Conservation (phyloP, 2,113 vertebrate genomes). For the Meriones unguiculatus region DNA sequence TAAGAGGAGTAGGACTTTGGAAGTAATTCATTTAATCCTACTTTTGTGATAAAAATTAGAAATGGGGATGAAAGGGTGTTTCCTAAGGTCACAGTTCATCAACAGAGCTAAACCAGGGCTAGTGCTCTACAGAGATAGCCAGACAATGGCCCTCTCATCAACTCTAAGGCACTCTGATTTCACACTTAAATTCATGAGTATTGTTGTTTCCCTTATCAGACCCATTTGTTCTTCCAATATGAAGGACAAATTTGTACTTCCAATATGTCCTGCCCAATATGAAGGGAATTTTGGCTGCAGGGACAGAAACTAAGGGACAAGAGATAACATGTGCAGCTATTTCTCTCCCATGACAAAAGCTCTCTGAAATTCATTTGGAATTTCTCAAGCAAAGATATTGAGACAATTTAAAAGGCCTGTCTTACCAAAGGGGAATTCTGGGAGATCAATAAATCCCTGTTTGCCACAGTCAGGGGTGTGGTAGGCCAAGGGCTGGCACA, state of each 20-base stretch:
- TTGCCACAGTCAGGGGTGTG: conserved; percentile 96
- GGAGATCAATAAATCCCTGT: conserved; percentile 98
- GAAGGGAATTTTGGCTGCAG: not conserved
- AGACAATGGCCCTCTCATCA: not conserved
- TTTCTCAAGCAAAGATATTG: conserved; percentile 30
- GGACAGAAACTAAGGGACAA: not conserved
- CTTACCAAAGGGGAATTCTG: conserved; percentile 98
- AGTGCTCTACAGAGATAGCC: not conserved
- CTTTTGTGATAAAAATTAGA: not conserved
- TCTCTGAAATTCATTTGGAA: not conserved
- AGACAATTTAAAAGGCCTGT: not conserved
- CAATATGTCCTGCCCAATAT: not conserved
- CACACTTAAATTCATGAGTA: not conserved
- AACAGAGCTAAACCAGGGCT: not conserved
- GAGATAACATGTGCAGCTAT: not conserved
- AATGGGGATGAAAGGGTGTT: not conserved
- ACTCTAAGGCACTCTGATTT: not conserved
- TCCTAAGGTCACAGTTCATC: not conserved
- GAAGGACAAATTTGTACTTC: not conserved
- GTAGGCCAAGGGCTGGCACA: conserved; percentile 95
- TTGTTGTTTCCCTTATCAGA: not conserved
- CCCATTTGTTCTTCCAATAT: not conserved
- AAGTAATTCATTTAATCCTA: not conserved
- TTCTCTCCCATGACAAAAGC: not conserved
- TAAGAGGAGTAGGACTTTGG: not conserved